A percentile compares a stretch with the other conserved stretches of the same genome.
These are phyloP conservation scores for Hypothenemus hampei DNA, from an alignment of 1,140 invertebrate species.

Conservation along the genomic window DNA sequence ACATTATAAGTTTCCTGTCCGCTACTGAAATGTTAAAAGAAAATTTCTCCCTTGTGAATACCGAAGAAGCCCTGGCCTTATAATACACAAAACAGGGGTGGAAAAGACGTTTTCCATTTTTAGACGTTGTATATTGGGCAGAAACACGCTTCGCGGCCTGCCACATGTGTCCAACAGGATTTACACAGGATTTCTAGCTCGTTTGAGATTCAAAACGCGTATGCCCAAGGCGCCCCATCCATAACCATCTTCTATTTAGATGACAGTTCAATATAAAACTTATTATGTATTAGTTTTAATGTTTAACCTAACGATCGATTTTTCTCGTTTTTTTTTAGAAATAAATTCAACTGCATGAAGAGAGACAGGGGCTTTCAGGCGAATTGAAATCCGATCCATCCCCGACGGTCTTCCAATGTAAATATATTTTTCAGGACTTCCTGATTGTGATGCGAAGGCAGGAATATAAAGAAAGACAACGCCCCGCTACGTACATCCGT, in stretches of 20 bases:
- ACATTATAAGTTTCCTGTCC: slow-evolving; percentile 18
- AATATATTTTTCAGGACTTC: slow-evolving; percentile 39
- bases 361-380: slow-evolving; percentile 25
- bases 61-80: slow-evolving; percentile 40
- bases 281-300: too few relatives aligned
- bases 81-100: slow-evolving; percentile 39
- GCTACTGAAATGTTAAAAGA: slow-evolving; percentile 37
- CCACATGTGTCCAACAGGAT: slow-evolving; percentile 36
- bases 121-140: slow-evolving; percentile 43
- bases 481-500: slow-evolving; percentile 21
- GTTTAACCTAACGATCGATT: too few relatives aligned
- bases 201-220: slow-evolving; percentile 35
- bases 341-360: too few relatives aligned
- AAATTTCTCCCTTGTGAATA: slow-evolving; percentile 45
- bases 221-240: too few relatives aligned
- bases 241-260: too few relatives aligned
- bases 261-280: too few relatives aligned
- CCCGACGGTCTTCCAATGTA: slow-evolving; percentile 29
- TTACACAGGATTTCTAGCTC: slow-evolving; percentile 5
- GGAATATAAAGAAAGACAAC: slow-evolving; percentile 24
- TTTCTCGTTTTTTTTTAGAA: too few relatives aligned
- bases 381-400: slow-evolving; percentile 37
- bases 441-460: slow-evolving; percentile 30
- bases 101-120: slow-evolving; percentile 38
- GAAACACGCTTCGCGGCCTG: slow-evolving; percentile 31